These are phyloP conservation scores for human DNA, from an alignment of 2,113 vertebrate species.

Conservation along the genomic window GRCh38 chr14:35545001-35545500, in stretches of 20 bases:
- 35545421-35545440: conserved; percentile 3
- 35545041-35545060: neutral
- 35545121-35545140: conserved; percentile 19
- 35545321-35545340: neutral
- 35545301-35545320: neutral
- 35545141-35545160: conserved; percentile 31
- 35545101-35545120: neutral
- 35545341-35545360: conserved; percentile 15
- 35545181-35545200: conserved; percentile 45
- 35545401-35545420: neutral
- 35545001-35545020: too few relatives aligned
- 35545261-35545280: conserved; percentile 1
- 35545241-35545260: neutral
- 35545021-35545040: too few relatives aligned
- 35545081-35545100: neutral
- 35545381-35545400: neutral
- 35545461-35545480: conserved; percentile 35
- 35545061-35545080: conserved; percentile 18
- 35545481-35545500: conserved; percentile 9
- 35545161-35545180: conserved; percentile 31
- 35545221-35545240: neutral
- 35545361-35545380: conserved; percentile 2
- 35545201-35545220: conserved; percentile 42
- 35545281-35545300: conserved; percentile 20
- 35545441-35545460: conserved; percentile 22